Evolutionary conservation across 2,888 invertebrate species (phyloP), one percentile per base, ranked within the genome.

Genomic region (Patella depressa): DNA sequence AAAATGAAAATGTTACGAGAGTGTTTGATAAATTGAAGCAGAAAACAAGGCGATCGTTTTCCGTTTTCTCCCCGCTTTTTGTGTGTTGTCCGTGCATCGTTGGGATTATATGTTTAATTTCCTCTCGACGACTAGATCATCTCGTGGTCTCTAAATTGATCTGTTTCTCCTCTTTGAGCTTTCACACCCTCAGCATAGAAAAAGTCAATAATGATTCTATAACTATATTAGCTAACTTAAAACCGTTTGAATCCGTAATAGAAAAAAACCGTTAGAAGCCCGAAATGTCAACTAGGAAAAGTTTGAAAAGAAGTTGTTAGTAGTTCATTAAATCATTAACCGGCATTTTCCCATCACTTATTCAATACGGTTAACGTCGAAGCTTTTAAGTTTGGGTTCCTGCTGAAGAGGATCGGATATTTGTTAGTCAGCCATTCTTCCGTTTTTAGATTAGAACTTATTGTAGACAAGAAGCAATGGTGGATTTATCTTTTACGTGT

Each of bases 1-100:
- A 71, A 79, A 79, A 82, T 79, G 78, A 79, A 80, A 79, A 80
- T 78, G 78, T 79, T 80, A 76, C 80, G 71, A 75, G 74, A 78
- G 70, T 55, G 71, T 70, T 24, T 65, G 65, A 65, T 65, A 77
- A 70, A 70, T 73, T 53, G 59, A 69, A 55, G 19, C 57, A 74
- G 71, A 74, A 65, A 74, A 70, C 74, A 45, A 45, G 54, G 71
- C 71, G 57, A 53, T 73, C 77, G 71, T 71, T 71, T 78, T 74
- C 71, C 70, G 71, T 71, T 70, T 59, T 71, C 53, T 69, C 17
- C 45, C 70, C 53, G n/a, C 71, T 71, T 74, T 78, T 72, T 77
- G 77, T 74, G 73, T 70, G 73, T 69, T 57, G 74, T 57, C 29
- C 45, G 72, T 73, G 74, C 74, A 71, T 77, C 73, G 59, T 65